Conservation (phyloP, 2,888 invertebrate genomes). For the Creontiades dilutus region DNA sequence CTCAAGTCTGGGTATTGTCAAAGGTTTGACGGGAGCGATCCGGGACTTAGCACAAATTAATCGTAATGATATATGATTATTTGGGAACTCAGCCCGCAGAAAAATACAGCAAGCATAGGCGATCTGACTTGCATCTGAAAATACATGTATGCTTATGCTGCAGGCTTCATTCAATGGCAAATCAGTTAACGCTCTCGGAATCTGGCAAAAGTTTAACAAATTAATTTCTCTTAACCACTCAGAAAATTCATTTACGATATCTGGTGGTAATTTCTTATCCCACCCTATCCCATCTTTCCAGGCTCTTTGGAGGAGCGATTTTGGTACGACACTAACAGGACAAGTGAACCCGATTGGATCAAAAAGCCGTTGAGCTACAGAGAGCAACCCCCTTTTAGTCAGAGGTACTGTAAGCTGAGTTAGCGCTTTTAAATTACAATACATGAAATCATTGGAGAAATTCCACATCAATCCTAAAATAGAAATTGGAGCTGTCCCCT, state of each 20-base stretch:
- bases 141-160: background rate
- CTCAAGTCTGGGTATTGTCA: background rate
- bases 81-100: background rate
- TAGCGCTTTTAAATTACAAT: no score
- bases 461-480: background rate
- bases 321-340: background rate
- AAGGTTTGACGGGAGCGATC: background rate
- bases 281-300: background rate
- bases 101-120: background rate
- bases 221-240: background rate
- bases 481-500: background rate
- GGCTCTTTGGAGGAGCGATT: background rate
- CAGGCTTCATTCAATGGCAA: background rate
- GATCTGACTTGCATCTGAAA: background rate
- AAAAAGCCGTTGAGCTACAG: background rate
- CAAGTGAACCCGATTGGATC: background rate
- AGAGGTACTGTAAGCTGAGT: background rate
- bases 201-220: background rate
- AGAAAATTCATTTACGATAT: background rate
- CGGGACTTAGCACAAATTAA: background rate
- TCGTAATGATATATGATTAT: background rate
- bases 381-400: background rate
- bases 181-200: background rate
- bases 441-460: background rate
- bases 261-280: background rate